Conservation (phyloP, 2,113 vertebrate species). For the Burhinus bistriatus region DNA sequence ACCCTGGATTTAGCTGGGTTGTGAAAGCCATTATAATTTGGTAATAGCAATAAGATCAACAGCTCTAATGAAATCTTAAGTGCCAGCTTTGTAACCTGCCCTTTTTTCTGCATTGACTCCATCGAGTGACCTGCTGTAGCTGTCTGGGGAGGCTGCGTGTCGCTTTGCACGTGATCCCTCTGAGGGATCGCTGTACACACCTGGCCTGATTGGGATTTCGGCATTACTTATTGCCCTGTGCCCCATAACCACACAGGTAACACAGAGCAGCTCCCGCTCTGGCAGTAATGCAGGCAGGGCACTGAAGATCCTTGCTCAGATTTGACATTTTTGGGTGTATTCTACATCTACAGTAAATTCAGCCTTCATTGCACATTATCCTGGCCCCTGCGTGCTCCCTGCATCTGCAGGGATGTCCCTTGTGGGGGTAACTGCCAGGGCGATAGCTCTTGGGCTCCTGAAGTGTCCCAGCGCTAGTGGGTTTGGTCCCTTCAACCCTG, state of each 20-base stretch:
- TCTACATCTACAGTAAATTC: background rate
- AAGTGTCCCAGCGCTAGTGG: fast-evolving
- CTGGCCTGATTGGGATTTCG: fast-evolving
- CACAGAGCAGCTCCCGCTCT: background rate
- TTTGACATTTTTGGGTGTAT: background rate
- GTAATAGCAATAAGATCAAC: background rate
- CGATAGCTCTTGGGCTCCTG: background rate
- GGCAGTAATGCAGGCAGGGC: background rate
- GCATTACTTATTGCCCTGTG: background rate
- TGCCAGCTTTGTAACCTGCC: background rate
- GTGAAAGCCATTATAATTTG: background rate
- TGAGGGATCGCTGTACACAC: fast-evolving
- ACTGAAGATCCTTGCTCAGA: fast-evolving
- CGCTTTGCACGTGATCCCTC: fast-evolving
- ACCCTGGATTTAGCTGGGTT: background rate
- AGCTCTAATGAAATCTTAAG: background rate
- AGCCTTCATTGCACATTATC: fast-evolving
- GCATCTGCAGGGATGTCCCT: background rate
- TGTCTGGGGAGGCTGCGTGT: fast-evolving
- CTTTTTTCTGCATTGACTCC: background rate
- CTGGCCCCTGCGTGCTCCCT: background rate
- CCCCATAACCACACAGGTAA: background rate
- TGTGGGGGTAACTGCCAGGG: background rate
- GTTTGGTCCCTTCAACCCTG: background rate
- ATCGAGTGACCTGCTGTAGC: background rate